These are phyloP conservation scores for Brevipalpus yothersi DNA, from an alignment of 1,140 invertebrate genomes.

Conservation along the genomic window DNA sequence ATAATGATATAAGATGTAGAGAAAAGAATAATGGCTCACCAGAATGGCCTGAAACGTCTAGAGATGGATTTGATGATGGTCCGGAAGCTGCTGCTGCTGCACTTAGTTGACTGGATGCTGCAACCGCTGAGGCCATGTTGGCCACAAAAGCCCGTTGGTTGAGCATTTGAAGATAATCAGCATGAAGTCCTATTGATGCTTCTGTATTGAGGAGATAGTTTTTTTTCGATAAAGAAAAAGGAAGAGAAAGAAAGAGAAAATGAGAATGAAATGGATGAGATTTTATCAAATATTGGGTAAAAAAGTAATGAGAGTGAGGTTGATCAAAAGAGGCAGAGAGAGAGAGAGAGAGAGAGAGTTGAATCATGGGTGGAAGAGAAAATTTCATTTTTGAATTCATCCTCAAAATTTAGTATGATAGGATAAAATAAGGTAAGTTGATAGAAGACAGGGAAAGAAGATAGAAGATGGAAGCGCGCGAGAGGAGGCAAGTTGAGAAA, in stretches of 20 bases:
- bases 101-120: not conserved
- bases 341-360: no score
- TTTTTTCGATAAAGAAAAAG: not conserved
- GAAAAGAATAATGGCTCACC: not conserved
- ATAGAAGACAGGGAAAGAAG: no score
- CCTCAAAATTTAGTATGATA: no score
- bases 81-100: not conserved
- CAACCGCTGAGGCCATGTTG: not conserved
- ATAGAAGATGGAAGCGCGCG: no score
- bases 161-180: not conserved
- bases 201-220: not conserved
- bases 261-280: not conserved
- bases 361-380: no score
- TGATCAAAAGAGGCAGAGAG: no score
- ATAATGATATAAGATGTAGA: not conserved
- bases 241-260: not conserved
- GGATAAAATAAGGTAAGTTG: no score
- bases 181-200: no score
- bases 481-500: no score
- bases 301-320: no score
- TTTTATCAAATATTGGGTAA: not conserved
- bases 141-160: constrained; percentile 1
- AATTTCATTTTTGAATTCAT: no score
- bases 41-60: not conserved
- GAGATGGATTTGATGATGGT: not conserved